phyloP scores from a whole-genome alignment of 2,113 vertebrate genomes.

The Diadophis punctatus region DNA sequence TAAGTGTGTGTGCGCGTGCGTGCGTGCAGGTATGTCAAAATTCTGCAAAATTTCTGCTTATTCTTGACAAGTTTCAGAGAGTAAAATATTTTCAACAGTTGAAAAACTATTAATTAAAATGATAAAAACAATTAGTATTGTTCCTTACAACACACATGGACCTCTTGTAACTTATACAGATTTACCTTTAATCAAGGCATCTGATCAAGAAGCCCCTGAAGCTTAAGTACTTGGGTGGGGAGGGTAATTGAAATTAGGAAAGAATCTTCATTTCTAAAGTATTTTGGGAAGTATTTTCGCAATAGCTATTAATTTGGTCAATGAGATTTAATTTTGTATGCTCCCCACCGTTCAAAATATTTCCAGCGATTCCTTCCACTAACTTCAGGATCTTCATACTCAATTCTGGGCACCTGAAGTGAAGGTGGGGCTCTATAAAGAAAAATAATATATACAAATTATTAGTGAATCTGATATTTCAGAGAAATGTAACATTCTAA shows the following conservation, averaged over 20 bases:
- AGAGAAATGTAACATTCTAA: neutral
- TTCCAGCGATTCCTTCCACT: slow-evolving; percentile 85
- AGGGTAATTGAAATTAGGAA: neutral
- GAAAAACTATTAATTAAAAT: neutral
- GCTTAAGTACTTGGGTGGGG: neutral
- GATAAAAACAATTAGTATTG: neutral
- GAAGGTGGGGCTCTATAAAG: slow-evolving; percentile 67
- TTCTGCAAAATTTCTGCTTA: neutral
- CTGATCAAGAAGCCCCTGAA: neutral
- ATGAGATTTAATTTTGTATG: neutral
- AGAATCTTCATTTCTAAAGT: neutral
- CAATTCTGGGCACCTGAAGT: slow-evolving; percentile 52
- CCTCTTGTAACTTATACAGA: neutral
- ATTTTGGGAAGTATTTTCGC: neutral
- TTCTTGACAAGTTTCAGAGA: neutral
- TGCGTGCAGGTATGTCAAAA: neutral
- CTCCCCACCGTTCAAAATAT: slow-evolving; percentile 83
- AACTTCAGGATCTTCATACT: slow-evolving; percentile 66
- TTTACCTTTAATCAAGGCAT: neutral
- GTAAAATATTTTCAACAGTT: neutral
- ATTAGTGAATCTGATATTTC: neutral
- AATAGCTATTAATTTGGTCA: neutral
- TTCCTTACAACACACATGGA: neutral
- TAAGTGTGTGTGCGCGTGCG: no score
- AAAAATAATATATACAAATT: slow-evolving; percentile 44